Base-by-base conservation (phyloP, 2,113 vertebrate genomes). In the Spea bombifrons region DNA sequence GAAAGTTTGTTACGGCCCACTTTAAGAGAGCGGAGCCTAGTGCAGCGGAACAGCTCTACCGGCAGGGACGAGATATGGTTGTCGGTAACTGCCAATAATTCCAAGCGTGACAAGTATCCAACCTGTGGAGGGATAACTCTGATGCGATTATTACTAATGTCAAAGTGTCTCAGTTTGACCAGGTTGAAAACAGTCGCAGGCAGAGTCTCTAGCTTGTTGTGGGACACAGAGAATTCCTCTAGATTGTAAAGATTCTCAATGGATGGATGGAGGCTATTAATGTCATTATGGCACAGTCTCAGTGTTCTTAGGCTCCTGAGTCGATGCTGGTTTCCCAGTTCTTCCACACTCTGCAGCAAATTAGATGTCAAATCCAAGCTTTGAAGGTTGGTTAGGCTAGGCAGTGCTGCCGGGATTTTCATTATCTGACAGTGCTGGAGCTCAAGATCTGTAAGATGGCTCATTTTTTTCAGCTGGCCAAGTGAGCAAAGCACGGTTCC, bases 391-490 rank as follows among this genome's bases (percentile, higher is more conserved):
- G 84, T 75, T 17, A 93, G 86, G 3, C 83, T 75, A 53, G 88
- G 80, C 30, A 94, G 69, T 7, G 87, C 86, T 0, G 87, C 87
- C 7, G 93, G 92, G 53, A 94, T 76, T 16, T 91, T 87, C 81
- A 92, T 88, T 9, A 94, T 84, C 83, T 88, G 88, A 80, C 92
- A 94, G 83, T 88, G 88, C 78, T 86, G 87, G 64, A 94, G 85
- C 73, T 84, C 83, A 57, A 94, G 81, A 81, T 91, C 89, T 1
- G 84, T 82, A 66, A 94, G 82, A 0, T 66, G 84, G 30, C 16
- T 73, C 76, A 91, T 70, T 7, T 89, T 84, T 81, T 88, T 90
- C 67, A 94, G 82, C 4, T 87, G 89, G 0, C 88, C 87, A 7
- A 91, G 84, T 0, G 87, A 88, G 13, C 91, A 81, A 8, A 94